Base-by-base conservation (phyloP, 2,113 vertebrate genomes). In the Pycnonotus jocosus region DNA sequence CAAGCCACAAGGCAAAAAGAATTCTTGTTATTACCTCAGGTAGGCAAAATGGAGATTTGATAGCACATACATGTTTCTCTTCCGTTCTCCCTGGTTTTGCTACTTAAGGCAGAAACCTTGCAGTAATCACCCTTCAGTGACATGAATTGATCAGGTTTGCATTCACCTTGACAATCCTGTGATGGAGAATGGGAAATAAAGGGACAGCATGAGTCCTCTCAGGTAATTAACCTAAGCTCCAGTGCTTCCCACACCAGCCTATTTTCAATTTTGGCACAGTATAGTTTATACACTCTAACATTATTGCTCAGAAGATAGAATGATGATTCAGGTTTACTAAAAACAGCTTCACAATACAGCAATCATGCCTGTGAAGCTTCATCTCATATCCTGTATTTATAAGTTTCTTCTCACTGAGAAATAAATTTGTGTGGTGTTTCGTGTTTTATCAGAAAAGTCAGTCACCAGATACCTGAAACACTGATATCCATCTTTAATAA, bases 271-370 rank as follows among this genome's bases (percentile, higher is more conserved):
- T 88, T 10, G 2, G 48, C 92, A 95, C 68, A 92, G 78, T 93
- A 97, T 71, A 61, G 65, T 94, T 94, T 84, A 94, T 78, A 93
- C 90, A 91, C 92, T 95, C 95, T 82, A 97, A 95, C 96, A 96
- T 96, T 96, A 95, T 95, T 96, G 95, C 95, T 97, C 93, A 96
- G 91, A 95, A 96, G 90, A 94, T n/a, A 93, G 88, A 97, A 69
- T 93, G 92, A 92, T 95, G 92, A 95, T 96, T 94, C 90, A 97
- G 93, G 69, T 90, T 95, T 90, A 77, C 93, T 95, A 95, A 96
- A 95, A 95, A 95, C 88, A 95, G 94, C 95, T 94, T 95, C 95
- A 88, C 92, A 81, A 93, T 83, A 87, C 86, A 92, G 95, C 80
- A 87, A 83, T 94, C 84, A 86, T 79, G 82, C 85, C 90, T 76